phyloP scores from a whole-genome alignment of 2,888 invertebrate genomes.

The Pteria penguin region DNA sequence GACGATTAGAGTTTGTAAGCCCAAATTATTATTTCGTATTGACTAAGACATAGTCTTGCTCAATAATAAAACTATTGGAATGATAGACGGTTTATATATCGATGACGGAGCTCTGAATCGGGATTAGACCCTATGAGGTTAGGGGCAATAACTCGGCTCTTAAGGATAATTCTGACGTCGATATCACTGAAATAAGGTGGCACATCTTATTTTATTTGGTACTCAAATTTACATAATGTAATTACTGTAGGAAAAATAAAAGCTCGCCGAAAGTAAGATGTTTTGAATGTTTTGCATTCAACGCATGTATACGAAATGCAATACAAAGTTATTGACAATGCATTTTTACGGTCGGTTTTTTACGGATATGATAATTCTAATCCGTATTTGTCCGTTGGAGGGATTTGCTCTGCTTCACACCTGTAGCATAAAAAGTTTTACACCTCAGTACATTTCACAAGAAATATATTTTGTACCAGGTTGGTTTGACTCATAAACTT shows the following conservation, averaged over 20 bases:
- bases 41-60: not conserved
- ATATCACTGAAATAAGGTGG: not conserved
- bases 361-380: not conserved
- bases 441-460: no score
- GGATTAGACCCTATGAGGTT: not conserved
- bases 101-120: not conserved
- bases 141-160: not conserved
- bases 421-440: not conserved
- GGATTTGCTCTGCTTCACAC: no score
- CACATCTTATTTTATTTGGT: not conserved
- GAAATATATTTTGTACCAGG: no score
- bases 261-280: not conserved
- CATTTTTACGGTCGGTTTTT: not conserved
- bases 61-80: conserved; percentile 1
- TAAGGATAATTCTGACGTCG: not conserved
- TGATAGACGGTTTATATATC: not conserved
- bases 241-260: not conserved
- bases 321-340: not conserved
- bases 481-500: no score
- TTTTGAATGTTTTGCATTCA: not conserved
- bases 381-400: not conserved
- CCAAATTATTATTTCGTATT: conserved; percentile 2
- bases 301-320: not conserved
- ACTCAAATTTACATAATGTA: conserved; percentile 1
- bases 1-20: not conserved